phyloP scores from a whole-genome alignment of 2,888 invertebrate species.

The Bugula neritina region DNA sequence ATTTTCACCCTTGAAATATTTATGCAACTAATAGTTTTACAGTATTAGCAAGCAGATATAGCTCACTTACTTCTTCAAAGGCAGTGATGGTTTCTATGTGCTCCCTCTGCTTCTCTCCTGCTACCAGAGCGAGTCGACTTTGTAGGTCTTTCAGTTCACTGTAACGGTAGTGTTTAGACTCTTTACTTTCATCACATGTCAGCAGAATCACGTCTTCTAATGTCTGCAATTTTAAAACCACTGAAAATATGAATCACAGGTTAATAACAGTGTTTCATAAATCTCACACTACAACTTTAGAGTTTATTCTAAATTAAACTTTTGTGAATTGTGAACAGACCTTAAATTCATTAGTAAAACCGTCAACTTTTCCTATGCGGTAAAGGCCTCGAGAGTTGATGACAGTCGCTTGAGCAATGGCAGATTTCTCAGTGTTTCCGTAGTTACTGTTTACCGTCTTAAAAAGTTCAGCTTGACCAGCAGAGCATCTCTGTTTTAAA shows the following conservation, averaged over 20 bases:
- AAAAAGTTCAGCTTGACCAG: not conserved
- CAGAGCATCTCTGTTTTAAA: conserved; percentile 3
- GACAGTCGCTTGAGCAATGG: not conserved
- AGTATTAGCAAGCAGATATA: no score
- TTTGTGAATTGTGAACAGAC: no score
- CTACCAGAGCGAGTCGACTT: conserved; percentile 8
- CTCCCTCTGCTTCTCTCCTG: conserved; percentile 1
- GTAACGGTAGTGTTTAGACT: not conserved
- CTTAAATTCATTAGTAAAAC: conserved; percentile 2
- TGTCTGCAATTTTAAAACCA: no score
- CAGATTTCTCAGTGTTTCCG: not conserved
- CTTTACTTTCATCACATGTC: not conserved
- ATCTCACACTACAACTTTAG: no score
- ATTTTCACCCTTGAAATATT: no score
- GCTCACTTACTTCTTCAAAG: conserved; percentile 19
- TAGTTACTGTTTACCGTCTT: not conserved
- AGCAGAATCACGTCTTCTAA: conserved; percentile 10
- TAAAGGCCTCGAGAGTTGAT: conserved; percentile 2
- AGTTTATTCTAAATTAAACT: no score
- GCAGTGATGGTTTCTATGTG: not conserved
- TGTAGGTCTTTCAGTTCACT: conserved; percentile 19
- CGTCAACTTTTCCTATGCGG: not conserved
- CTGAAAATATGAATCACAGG: no score
- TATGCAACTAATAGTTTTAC: no score
- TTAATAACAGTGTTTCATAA: not conserved